These are phyloP conservation scores for Brachyhypopomus gauderio DNA, from an alignment of 2,113 vertebrate genomes.

Conservation along the genomic window DNA sequence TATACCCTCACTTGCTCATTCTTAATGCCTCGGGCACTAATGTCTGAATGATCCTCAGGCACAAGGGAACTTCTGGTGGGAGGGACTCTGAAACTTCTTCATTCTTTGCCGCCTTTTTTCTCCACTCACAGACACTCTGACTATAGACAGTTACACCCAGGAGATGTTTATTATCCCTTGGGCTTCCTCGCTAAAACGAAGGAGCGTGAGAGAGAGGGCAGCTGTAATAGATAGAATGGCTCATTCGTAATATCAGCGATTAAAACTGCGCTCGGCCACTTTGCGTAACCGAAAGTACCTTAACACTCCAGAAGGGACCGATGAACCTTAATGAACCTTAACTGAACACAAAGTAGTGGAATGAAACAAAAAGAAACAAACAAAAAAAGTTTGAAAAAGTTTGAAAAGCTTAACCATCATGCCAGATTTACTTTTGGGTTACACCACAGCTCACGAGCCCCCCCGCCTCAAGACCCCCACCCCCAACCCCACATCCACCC, in stretches of 20 bases:
- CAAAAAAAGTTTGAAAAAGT: background rate
- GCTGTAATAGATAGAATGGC: background rate
- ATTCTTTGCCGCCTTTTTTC: background rate
- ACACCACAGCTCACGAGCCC: conserved; percentile 1
- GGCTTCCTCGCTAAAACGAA: background rate
- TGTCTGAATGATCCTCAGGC: conserved; percentile 42
- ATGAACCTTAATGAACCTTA: background rate
- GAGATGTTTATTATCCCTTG: background rate
- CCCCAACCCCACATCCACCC: background rate
- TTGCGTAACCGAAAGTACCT: background rate
- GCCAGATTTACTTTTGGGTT: background rate
- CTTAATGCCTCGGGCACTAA: conserved; percentile 46
- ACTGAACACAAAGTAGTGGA: background rate
- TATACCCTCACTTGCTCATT: conserved; percentile 8
- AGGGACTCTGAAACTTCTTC: conserved; percentile 40
- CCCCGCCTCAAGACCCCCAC: background rate
- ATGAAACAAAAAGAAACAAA: background rate
- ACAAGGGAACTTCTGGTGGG: conserved; percentile 25
- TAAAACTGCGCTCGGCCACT: no score
- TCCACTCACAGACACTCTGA: conserved; percentile 26
- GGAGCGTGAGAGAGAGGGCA: conserved; percentile 2
- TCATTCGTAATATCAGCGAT: background rate
- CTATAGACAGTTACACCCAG: conserved; percentile 6
- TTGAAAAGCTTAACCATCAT: background rate
- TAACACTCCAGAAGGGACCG: background rate